Evolutionary conservation across 2,888 invertebrate species (phyloP), one percentile per base, ranked within the genome.

Genomic region (Sarcophaga subvicina): DNA sequence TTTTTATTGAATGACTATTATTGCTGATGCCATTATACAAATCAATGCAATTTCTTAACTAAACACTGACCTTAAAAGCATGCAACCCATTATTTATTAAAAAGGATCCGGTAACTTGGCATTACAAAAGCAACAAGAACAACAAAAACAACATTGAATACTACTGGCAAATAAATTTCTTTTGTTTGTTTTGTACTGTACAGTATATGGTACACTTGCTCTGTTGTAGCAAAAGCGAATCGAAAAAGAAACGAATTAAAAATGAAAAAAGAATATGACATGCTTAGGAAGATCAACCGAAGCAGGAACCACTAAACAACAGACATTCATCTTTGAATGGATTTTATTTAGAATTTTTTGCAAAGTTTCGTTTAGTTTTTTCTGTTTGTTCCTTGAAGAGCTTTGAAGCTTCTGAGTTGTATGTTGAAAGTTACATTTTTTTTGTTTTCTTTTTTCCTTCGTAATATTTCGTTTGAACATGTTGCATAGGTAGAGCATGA

Each of bases 21-120:
- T 80, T 37, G 76, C 80, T 86, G 83, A 86, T 77, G 83, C 80
- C 47, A 86, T 87, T 87, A 87, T 84, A 84, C 86, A 87, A 87
- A 87, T 87, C 83, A 87, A 87, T 87, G 86, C 86, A 87, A 87
- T 87, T 87, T 84, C 78, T 87, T 80, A 84, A 75, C 81, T 84
- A 87, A 87, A 87, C 78, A 87, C 81, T 87, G 86, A 87, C 83
- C 86, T 84, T 87, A 84, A 87, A 87, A 87, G 86, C 86, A 87
- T 81, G 83, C 78, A 83, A 79, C 54, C 83, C 49, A 87, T 84
- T 87, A 87, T 81, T 84, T 87, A 83, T 87, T 87, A 79, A 84
- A 80, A 80, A 83, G 60, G 80, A 80, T 64, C 80, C 70, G 71
- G 47, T 70, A 80, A 75, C 79, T 54, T 67, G 54, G 72, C 62